Evolutionary conservation across 2,888 invertebrate genomes (phyloP), one percentile per base, ranked within the genome.

Genomic region (Ptilodon capucinus): DNA sequence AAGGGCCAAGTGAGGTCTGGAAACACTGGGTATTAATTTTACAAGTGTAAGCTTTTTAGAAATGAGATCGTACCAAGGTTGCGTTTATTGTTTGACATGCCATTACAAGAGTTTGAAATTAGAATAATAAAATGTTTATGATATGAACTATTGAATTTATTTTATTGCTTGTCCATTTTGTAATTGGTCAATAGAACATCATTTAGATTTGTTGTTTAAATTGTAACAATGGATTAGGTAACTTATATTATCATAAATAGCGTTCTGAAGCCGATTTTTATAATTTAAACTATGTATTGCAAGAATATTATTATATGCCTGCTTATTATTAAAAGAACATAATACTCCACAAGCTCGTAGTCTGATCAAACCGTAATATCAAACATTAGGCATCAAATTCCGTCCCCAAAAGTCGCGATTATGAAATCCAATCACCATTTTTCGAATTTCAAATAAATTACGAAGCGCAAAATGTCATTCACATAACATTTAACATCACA

Each of bases 21-120:
- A 8, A 44, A 64, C 9, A 58, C 21, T 75, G 76, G 77, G 47
- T 47, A 52, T 57, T 46, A 64, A 67, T 59, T 74, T 71, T 72
- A 81, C 74, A 81, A 70, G 71, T 82, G 84, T 83, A 71, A 76
- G 74, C 76, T 78, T 79, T 80, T 84, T 77, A 80, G 79, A 78
- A 83, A 82, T 71, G 77, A 75, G 76, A 83, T 81, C 79, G 66
- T 70, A 69, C 58, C 66, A 67, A 72, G 70, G 68, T 63, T 70
- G 59, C 50, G 57, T 64, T 70, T 47, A 75, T 78, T 83, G 77
- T 84, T 84, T 83, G 76, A 79, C 77, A 76, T 66, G 72, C 76
- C 68, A 79, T 81, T 81, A 79, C 71, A 73, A 68, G 58, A 69
- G 61, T 68, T 69, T 58, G 59, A 59, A 74, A 68, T 64, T 68